Percentiles rank a stretch among this genome's conserved stretches.
These are phyloP conservation scores for Lampris incognitus DNA, from an alignment of 2,113 vertebrate species.

Conservation along the genomic window DNA sequence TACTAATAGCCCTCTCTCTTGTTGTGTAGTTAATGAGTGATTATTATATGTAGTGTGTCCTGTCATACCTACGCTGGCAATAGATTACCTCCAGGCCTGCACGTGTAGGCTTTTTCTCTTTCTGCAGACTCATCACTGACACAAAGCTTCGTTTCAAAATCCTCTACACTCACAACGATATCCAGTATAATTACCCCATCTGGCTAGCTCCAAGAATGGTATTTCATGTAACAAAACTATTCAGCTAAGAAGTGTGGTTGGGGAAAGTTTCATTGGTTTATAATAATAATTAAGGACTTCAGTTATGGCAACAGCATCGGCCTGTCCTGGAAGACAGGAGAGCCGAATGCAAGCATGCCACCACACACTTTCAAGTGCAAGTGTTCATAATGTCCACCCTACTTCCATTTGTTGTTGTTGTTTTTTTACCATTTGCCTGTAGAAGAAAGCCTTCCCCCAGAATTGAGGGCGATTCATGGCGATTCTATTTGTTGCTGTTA, in stretches of 20 bases:
- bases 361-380: no score
- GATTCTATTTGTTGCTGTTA: no score
- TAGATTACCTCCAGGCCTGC: conserved; percentile 11
- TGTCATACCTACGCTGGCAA: conserved; percentile 6
- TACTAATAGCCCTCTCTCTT: conserved; percentile 13
- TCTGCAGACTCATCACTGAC: conserved; percentile 41
- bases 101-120: conserved; percentile 21
- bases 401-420: not conserved
- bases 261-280: conserved; percentile 50
- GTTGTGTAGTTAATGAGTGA: conserved; percentile 12
- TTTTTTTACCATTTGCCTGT: not conserved
- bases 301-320: conserved; percentile 18
- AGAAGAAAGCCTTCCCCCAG: no score
- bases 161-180: conserved; percentile 42
- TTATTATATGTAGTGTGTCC: not conserved
- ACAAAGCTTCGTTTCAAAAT: conserved; percentile 29
- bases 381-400: conserved; percentile 7
- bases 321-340: conserved; percentile 15
- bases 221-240: no score
- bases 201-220: no score
- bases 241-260: conserved; percentile 28
- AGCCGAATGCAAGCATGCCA: not conserved
- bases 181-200: conserved; percentile 22
- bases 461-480: no score
- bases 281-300: conserved; percentile 25